Base-by-base conservation (phyloP, 2,888 invertebrate genomes). In the Dryocosmus kuriphilus region DNA sequence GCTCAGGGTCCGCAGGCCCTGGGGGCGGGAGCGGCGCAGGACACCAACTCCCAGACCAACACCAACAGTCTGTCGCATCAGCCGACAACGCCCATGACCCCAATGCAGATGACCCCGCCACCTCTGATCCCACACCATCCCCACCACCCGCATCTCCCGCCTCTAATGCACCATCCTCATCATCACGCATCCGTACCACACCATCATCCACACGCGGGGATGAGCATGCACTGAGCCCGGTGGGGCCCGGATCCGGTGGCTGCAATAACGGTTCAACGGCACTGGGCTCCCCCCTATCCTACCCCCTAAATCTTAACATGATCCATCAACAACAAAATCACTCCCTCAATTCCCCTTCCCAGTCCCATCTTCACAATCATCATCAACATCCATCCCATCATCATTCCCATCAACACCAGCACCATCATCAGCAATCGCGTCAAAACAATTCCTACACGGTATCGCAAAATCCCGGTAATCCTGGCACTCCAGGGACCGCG, bases 201-300 rank as follows among this genome's bases (percentile, higher is more conserved):
- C 89, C 87, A 89, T 89, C 88, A 92, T 90, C 89, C 90, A 86
- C 92, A 92, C 92, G 89, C 92, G 88, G 91, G 90, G 88, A 91
- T 91, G 91, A 90, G 95, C 92, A 93, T 95, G 91, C 95, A 95
- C 94, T 96, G 96, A 96, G 95, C 95, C 94, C 94, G 95, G 95
- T 94, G 95, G 95, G 93, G 94, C 94, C 94, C 94, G 91, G 91
- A 90, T 88, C 88, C 90, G 89, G 90, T 88, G 87, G 89, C 88
- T 89, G 88, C 90, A 87, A 89, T 88, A 85, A 89, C 89, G 81
- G 87, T 87, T 85, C 92, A 89, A 87, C 91, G 89, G 89, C 91
- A 90, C 91, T 90, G 90, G 90, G 90, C 90, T 90, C 90, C 89
- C 90, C 90, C 89, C 78, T 91, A 89, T 87, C 91, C 89, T 91